phyloP scores from a whole-genome alignment of 2,888 invertebrate genomes.

The Sminthurinus aureus region DNA sequence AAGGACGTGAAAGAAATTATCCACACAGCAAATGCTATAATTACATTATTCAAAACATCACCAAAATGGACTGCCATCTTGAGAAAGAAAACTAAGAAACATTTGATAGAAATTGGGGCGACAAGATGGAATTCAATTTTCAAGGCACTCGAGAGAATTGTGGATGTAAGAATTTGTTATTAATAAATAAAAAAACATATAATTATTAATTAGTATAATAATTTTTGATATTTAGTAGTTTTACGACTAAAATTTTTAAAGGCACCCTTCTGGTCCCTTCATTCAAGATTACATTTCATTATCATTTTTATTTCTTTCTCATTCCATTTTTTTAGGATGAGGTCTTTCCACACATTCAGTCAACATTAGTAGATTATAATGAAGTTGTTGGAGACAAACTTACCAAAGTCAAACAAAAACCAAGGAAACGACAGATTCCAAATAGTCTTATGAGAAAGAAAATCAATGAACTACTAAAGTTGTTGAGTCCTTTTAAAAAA shows the following conservation, averaged over 20 bases:
- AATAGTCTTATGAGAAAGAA: too few species aligned
- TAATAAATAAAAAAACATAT: background rate
- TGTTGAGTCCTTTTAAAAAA: background rate
- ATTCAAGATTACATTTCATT: too few species aligned
- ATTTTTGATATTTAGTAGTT: background rate
- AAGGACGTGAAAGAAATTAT: background rate
- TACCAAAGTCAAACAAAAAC: too few species aligned
- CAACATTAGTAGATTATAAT: too few species aligned
- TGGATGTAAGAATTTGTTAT: background rate
- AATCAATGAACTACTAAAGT: too few species aligned
- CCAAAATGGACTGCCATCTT: constrained; percentile 11
- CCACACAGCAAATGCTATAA: background rate
- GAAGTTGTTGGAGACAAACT: too few species aligned
- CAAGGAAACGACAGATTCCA: too few species aligned
- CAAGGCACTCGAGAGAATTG: background rate
- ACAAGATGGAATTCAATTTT: constrained; percentile 14
- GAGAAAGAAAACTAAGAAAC: background rate
- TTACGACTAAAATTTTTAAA: too few species aligned
- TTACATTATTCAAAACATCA: background rate
- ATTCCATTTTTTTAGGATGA: too few species aligned
- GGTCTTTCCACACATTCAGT: too few species aligned
- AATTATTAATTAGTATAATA: background rate
- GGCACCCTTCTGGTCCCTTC: too few species aligned
- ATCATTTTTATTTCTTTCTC: too few species aligned
- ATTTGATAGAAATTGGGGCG: background rate